Percentiles rank a stretch among this genome's conserved stretches.
phyloP scores from a whole-genome alignment of 2,888 invertebrate genomes.

The Heliothis peltigera region DNA sequence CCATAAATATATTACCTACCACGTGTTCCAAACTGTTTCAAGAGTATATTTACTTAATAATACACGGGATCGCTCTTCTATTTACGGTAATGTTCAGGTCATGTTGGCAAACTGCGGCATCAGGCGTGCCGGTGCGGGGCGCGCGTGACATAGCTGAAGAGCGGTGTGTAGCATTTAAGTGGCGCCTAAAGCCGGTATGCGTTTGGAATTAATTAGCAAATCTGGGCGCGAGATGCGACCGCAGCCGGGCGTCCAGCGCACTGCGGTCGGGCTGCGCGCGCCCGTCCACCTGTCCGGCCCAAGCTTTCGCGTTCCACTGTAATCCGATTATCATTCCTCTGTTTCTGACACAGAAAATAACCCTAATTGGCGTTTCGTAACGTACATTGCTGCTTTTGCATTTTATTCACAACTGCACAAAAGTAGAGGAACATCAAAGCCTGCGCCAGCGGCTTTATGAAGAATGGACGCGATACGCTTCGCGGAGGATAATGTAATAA shows the following conservation, averaged over 20 bases:
- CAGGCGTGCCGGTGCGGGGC: slow-evolving; percentile 47
- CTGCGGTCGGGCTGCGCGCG: slow-evolving; percentile 67
- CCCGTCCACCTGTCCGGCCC: slow-evolving; percentile 77
- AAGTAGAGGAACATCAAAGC: slow-evolving; percentile 26
- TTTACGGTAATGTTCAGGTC: slow-evolving; percentile 66
- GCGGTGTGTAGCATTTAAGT: slow-evolving; percentile 63
- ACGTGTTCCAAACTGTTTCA: slow-evolving; percentile 41
- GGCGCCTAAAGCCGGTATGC: slow-evolving; percentile 64
- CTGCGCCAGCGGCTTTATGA: slow-evolving; percentile 24
- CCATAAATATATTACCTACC: slow-evolving; percentile 37
- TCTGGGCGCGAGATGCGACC: slow-evolving; percentile 74
- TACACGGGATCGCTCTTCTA: slow-evolving; percentile 68
- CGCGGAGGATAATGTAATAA: slow-evolving; percentile 38
- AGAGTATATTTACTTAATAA: slow-evolving; percentile 49
- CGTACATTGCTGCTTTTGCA: slow-evolving; percentile 56
- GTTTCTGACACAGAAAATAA: slow-evolving; percentile 70
- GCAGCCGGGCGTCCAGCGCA: slow-evolving; percentile 69
- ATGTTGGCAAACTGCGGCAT: slow-evolving; percentile 62
- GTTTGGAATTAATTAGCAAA: slow-evolving; percentile 82
- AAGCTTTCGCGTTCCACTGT: slow-evolving; percentile 67
- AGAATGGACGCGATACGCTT: slow-evolving; percentile 30
- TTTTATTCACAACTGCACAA: slow-evolving; percentile 41
- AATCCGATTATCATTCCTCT: slow-evolving; percentile 79
- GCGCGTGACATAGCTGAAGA: slow-evolving; percentile 52
- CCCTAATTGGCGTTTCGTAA: slow-evolving; percentile 65